These are phyloP conservation scores for Syritta pipiens DNA, from an alignment of 2,888 invertebrate genomes.

Conservation along the genomic window DNA sequence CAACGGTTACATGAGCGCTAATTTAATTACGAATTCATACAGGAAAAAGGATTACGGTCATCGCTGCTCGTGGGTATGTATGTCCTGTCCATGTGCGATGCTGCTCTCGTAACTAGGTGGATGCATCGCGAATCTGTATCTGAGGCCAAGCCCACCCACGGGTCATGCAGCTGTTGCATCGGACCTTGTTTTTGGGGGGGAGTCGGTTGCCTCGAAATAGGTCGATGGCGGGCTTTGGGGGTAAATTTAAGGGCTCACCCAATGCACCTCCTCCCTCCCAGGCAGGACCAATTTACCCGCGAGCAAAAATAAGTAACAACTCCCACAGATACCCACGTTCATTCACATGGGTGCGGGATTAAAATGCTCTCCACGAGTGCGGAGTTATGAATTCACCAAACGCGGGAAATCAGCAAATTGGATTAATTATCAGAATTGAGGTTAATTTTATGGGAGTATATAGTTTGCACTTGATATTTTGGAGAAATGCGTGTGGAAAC, in stretches of 20 bases:
- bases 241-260: not conserved
- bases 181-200: constrained; percentile 8
- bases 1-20: constrained; percentile 48
- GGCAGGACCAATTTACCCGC: not conserved
- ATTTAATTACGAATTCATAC: constrained; percentile 60
- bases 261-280: too few relatives aligned
- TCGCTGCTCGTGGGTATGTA: not conserved
- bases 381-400: constrained; percentile 32
- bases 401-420: constrained; percentile 53
- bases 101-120: not conserved
- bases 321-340: not conserved
- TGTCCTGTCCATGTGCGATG: not conserved
- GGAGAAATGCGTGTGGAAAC: not conserved
- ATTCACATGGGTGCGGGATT: constrained; percentile 28
- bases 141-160: not conserved
- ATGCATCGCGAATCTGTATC: not conserved
- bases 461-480: constrained; percentile 29
- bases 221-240: not conserved
- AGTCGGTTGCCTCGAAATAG: not conserved
- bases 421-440: constrained; percentile 55
- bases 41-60: constrained; percentile 38
- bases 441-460: constrained; percentile 47
- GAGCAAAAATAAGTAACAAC: not conserved
- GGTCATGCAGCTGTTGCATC: constrained; percentile 47
- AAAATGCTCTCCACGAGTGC: constrained; percentile 22